Base-by-base conservation (phyloP, 2,888 invertebrate genomes). In the Scaptodrosophila latifasciaeformis region DNA sequence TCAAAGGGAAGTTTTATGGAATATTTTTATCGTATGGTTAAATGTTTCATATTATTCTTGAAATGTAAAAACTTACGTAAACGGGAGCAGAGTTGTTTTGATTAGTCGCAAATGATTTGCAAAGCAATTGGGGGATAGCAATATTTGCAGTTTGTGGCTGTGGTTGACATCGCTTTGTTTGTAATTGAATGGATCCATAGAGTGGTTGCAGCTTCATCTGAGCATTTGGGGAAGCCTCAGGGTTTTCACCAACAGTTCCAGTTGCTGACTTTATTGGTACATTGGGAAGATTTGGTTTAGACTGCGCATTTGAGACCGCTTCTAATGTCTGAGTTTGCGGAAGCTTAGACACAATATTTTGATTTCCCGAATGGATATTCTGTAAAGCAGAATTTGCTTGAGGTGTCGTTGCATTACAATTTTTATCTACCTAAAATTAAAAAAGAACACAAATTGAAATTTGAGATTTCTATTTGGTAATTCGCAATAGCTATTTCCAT, bases 361-460 rank as follows among this genome's bases (percentile, higher is more conserved):
- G 82, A 65, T 78, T 83, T 21, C 72, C 72, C 24, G 72, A 67
- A 48, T 62, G 74, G 42, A 71, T 34, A 54, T 81, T 84, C 40
- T 79, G 82, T 17, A 64, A 29, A 5, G 65, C 67, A 13, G 49
- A 60, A 42, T 85, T 84, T 6, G 65, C 65, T 43, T 78, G 74
- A 2, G 79, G 85, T 31, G 86, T 86, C 42, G 91, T 91, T 19
- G 91, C 91, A 85, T 92, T 92, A 78, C 91, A 91, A 84, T 92
- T 91, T 83, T 91, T 91, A 82, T 92, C 92, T 30, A 89, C 88
- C 66, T 87, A 34, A 54, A 60, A 47, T 1, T 31, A 17, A 42
- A 39, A 39, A 24, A 7, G 35, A 45, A 13, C 34, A 21, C 3
- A 29, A 12, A 30, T n/a, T n/a, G n/a, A n/a, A n/a, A 7, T 6